Percentiles rank a stretch among this genome's conserved stretches.
Evolutionary conservation across 1,140 invertebrate genomes (phyloP).

Genomic region (Papilio polyxenes): DNA sequence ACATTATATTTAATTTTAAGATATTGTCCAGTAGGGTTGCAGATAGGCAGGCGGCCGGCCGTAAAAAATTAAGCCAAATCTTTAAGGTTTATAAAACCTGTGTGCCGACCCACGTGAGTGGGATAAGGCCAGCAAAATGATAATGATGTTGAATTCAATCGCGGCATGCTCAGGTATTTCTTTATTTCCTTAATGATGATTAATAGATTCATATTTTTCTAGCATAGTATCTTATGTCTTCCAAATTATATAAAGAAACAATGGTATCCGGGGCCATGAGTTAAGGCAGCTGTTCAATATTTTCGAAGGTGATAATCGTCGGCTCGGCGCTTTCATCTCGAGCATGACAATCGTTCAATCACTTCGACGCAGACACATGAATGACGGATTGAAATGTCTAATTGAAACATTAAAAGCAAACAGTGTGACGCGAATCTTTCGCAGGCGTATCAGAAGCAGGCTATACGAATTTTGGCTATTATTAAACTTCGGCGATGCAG

Average conservation of each 20-base stretch:
- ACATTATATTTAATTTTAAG: too few relatives aligned
- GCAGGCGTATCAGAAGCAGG: conserved; percentile 49
- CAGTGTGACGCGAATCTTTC: conserved; percentile 17
- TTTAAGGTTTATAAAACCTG: too few relatives aligned
- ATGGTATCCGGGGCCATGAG: neutral
- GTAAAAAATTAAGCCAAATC: too few relatives aligned
- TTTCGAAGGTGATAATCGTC: conserved; percentile 18
- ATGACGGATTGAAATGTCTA: conserved; percentile 33
- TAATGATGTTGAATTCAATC: too few relatives aligned
- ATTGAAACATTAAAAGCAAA: conserved; percentile 31
- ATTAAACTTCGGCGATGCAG: conserved; percentile 75
- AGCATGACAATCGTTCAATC: conserved; percentile 34
- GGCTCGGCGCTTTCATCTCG: conserved; percentile 19
- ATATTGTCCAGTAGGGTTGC: too few relatives aligned
- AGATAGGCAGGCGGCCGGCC: too few relatives aligned
- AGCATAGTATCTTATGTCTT: neutral
- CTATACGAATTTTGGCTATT: conserved; percentile 66
- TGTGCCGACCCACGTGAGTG: too few relatives aligned
- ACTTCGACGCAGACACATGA: conserved; percentile 21
- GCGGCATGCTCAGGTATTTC: neutral
- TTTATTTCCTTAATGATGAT: neutral
- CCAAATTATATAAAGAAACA: neutral
- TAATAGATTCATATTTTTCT: too few relatives aligned
- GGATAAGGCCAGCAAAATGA: too few relatives aligned
- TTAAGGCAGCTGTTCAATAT: conserved; percentile 12